Conservation (phyloP, 2,113 vertebrate species). For the Ochotona curzoniae region DNA sequence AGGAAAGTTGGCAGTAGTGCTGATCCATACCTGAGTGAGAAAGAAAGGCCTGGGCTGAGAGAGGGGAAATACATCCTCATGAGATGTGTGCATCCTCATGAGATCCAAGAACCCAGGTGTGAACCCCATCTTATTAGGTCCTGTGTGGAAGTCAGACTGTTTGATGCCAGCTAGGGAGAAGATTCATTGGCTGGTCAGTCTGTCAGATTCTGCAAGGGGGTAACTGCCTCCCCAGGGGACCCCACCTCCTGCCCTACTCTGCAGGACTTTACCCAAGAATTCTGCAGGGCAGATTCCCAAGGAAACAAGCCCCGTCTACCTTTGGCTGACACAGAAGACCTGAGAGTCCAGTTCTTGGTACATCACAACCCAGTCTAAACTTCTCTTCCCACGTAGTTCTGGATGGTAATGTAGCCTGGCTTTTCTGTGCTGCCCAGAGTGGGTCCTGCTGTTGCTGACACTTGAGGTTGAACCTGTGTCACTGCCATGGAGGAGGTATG, state of each 20-base stretch:
- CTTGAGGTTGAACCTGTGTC: background rate
- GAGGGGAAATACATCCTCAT: background rate
- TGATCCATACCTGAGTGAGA: background rate
- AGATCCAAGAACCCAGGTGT: background rate
- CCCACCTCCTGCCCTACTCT: background rate
- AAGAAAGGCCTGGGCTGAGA: background rate
- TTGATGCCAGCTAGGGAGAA: background rate
- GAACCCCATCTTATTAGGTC: too few relatives aligned
- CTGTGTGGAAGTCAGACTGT: background rate
- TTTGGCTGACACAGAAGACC: background rate
- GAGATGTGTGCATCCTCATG: background rate
- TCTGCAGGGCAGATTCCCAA: background rate
- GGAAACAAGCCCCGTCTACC: background rate
- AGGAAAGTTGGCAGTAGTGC: background rate
- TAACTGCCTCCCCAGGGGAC: background rate
- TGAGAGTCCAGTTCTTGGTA: background rate
- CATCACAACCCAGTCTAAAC: background rate
- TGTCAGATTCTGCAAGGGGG: background rate
- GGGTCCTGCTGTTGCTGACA: background rate
- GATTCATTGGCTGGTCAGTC: background rate
- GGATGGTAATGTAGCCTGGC: background rate
- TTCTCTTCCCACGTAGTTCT: background rate
- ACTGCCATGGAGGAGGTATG: background rate
- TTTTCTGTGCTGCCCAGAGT: background rate
- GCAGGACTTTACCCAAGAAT: background rate